Percentiles rank a stretch among this genome's conserved stretches.
Evolutionary conservation across 2,888 invertebrate genomes (phyloP).

Genomic region (Drosophila phalerata): DNA sequence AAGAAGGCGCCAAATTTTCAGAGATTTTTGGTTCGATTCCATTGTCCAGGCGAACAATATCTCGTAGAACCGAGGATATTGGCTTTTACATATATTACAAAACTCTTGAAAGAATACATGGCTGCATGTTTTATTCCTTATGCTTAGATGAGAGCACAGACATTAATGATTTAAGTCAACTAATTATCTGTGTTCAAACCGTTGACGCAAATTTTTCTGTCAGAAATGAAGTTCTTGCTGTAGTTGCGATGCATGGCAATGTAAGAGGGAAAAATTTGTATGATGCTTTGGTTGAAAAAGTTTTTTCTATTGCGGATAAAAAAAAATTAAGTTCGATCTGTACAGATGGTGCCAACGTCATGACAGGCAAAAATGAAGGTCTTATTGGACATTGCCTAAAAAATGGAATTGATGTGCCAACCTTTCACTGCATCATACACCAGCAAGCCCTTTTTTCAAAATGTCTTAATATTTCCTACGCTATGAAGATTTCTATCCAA

Average conservation of each 20-base stretch:
- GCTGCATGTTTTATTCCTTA: not conserved
- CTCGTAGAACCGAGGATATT: not conserved
- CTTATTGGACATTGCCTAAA: not conserved
- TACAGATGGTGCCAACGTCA: not conserved
- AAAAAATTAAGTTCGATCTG: not conserved
- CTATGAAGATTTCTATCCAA: not conserved
- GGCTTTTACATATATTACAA: not conserved
- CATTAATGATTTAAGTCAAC: not conserved
- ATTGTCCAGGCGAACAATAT: not conserved
- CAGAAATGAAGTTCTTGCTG: not conserved
- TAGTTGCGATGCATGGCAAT: not conserved
- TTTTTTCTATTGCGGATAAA: not conserved
- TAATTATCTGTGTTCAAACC: not conserved
- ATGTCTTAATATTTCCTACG: not conserved
- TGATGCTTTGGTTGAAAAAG: not conserved
- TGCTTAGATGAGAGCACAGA: not conserved
- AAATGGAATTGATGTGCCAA: not conserved
- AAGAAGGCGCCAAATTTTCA: not conserved
- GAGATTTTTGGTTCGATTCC: not conserved
- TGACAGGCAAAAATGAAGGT: not conserved
- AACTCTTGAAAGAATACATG: not conserved
- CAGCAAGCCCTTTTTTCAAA: not conserved
- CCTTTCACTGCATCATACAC: not conserved
- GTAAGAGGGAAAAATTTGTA: not conserved
- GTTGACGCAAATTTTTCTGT: not conserved